Evolutionary conservation across 2,797 vertebrate species (phyloP), one percentile per base, ranked within the genome.

Genomic region (Mico argentatus): DNA sequence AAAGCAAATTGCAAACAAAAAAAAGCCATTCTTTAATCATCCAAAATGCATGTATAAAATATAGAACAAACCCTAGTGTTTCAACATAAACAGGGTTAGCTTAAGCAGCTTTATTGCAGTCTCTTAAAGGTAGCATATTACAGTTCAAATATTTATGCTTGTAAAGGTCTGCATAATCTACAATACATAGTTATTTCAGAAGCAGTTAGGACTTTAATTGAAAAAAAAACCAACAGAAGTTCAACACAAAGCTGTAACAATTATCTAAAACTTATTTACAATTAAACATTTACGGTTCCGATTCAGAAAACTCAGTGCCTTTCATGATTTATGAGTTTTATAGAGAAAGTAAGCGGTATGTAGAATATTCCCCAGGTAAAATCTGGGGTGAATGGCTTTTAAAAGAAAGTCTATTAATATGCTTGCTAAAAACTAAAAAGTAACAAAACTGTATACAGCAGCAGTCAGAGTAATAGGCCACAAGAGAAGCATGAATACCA

Each of bases 121-220:
- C 98, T 97, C 94, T 96, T 96, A 97, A 98, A 98, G 96, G 97
- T 83, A 94, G 91, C 91, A 97, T 67, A 67, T 98, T 97, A 98
- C 84, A 97, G 82, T 94, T 96, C 92, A 98, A 93, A 88, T 97
- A 97, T 96, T 97, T 97, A 96, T 90, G 89, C 89, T 96, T 92
- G 39, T 89, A 97, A 98, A 98, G 64, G 67, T 98, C 77, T 98
- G 88, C 61, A 93, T 98, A 87, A 97, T 96, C 98, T 98, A 98
- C 82, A 97, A 91, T 96, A 98, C 95, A 24, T 5, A 96, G 93
- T 98, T 95, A 97, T 81, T 97, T 96, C 75, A 97, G 93, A 98
- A 98, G 96, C 96, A 92, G 94, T 97, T 98, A 97, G 95, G 97
- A 98, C 97, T 95, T 98, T 96, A 97, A 97, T 94, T 97, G 97